Percentiles rank a stretch among this genome's conserved stretches.
These are phyloP conservation scores for Drosophila lacertosa DNA, from an alignment of 1,140 invertebrate species.

Conservation along the genomic window DNA sequence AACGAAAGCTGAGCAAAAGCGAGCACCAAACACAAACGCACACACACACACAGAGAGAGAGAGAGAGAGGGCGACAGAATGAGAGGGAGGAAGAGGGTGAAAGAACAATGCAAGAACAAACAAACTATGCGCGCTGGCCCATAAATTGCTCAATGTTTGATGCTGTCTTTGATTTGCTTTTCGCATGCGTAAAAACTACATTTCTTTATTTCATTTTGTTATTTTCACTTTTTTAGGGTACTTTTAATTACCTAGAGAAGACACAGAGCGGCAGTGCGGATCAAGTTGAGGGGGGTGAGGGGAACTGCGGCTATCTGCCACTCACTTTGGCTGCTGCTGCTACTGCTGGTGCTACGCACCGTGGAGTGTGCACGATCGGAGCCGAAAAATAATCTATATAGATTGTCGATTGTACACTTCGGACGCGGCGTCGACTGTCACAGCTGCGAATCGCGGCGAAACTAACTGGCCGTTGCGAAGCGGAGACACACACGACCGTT, in stretches of 20 bases:
- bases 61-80: neutral
- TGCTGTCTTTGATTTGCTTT: constrained; percentile 41
- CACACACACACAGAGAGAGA: neutral
- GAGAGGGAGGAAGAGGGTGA: neutral
- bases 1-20: constrained; percentile 40
- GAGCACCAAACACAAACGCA: constrained; percentile 11
- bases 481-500: constrained; percentile 61
- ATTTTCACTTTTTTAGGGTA: constrained; percentile 3
- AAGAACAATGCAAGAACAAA: constrained; percentile 30
- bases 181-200: too few relatives aligned
- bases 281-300: neutral
- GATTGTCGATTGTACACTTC: neutral
- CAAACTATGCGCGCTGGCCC: constrained; percentile 34
- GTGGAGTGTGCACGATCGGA: constrained; percentile 23
- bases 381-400: constrained; percentile 7
- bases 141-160: constrained; percentile 37
- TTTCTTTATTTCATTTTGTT: too few relatives aligned
- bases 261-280: constrained; percentile 29
- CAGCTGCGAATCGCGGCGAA: constrained; percentile 34
- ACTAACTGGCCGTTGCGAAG: constrained; percentile 38
- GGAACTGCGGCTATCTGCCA: neutral
- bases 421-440: constrained; percentile 8
- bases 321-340: neutral
- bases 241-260: constrained; percentile 46
- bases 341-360: neutral